These are phyloP conservation scores for Megathymus violae DNA, from an alignment of 1,140 invertebrate genomes.

Conservation along the genomic window DNA sequence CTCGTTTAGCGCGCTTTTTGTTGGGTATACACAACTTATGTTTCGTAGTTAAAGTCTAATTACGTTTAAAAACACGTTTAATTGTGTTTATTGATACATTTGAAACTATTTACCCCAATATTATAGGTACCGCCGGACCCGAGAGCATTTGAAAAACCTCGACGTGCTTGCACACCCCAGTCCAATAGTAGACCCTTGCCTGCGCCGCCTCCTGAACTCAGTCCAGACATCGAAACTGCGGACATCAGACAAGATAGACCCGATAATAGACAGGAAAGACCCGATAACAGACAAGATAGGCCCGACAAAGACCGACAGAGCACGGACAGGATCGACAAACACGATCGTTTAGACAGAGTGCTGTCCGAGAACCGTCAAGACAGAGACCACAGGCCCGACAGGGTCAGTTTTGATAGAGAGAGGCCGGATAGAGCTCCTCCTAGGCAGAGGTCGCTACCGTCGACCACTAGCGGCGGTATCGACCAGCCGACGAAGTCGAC, in stretches of 20 bases:
- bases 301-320: slow-evolving; percentile 20
- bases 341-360: slow-evolving; percentile 6
- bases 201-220: slow-evolving; percentile 62
- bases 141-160: slow-evolving; percentile 73
- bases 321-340: slow-evolving; percentile 30
- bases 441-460: slow-evolving; percentile 68
- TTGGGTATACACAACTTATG: too few relatives aligned
- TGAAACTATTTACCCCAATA: too few relatives aligned
- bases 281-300: slow-evolving; percentile 30
- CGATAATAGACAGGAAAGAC: slow-evolving; percentile 39
- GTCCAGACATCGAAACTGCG: slow-evolving; percentile 43
- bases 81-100: too few relatives aligned
- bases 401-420: slow-evolving; percentile 59
- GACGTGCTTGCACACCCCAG: slow-evolving; percentile 72
- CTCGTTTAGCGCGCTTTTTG: too few relatives aligned
- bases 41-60: too few relatives aligned
- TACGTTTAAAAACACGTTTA: too few relatives aligned
- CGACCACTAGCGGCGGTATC: slow-evolving; percentile 52
- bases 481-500: slow-evolving; percentile 72
- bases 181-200: slow-evolving; percentile 73
- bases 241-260: slow-evolving; percentile 37
- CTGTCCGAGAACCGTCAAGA: slow-evolving; percentile 27
- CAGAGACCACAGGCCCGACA: slow-evolving; percentile 40
- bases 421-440: slow-evolving; percentile 65
- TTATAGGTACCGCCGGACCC: slow-evolving; percentile 74